Evolutionary conservation across 2,797 vertebrate species (phyloP).

Genomic region (Chelon labrosus): DNA sequence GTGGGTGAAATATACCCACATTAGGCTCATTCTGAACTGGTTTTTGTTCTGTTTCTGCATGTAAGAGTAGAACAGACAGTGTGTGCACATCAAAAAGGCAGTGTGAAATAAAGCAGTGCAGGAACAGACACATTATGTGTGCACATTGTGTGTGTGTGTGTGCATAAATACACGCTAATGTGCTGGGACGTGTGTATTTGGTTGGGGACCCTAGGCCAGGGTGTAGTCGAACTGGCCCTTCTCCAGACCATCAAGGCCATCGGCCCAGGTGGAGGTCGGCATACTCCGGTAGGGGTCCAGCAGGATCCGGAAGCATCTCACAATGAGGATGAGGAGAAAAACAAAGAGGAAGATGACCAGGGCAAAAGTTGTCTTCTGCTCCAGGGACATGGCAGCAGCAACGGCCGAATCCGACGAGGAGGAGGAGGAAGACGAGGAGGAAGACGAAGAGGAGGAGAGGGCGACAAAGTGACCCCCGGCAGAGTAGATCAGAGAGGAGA

Average conservation of each 20-base stretch:
- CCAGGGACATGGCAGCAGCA: conserved; percentile 85
- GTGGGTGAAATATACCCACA: not conserved
- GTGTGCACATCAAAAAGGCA: conserved; percentile 5
- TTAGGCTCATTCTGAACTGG: not conserved
- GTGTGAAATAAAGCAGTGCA: not conserved
- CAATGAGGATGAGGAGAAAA: conserved; percentile 89
- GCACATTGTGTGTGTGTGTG: not conserved
- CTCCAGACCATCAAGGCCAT: conserved; percentile 88
- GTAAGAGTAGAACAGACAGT: not conserved
- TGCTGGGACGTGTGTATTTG: conserved; percentile 10
- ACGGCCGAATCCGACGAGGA: conserved; percentile 71
- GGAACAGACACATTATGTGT: too few relatives aligned
- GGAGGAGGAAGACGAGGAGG: conserved; percentile 27
- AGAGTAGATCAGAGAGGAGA: conserved; percentile 62
- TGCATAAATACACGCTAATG: not conserved
- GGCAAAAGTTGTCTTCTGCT: conserved; percentile 90
- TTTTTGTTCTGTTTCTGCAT: too few relatives aligned
- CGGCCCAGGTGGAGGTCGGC: conserved; percentile 89
- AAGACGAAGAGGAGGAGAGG: conserved; percentile 66
- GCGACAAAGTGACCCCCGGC: conserved; percentile 62
- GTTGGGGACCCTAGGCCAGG: conserved; percentile 75
- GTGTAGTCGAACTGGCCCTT: conserved; percentile 90
- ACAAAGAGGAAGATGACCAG: conserved; percentile 90
- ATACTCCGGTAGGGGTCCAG: conserved; percentile 89
- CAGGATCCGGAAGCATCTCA: conserved; percentile 89